Base-by-base conservation (phyloP, 2,888 invertebrate species). In the Oeneis ivallda region DNA sequence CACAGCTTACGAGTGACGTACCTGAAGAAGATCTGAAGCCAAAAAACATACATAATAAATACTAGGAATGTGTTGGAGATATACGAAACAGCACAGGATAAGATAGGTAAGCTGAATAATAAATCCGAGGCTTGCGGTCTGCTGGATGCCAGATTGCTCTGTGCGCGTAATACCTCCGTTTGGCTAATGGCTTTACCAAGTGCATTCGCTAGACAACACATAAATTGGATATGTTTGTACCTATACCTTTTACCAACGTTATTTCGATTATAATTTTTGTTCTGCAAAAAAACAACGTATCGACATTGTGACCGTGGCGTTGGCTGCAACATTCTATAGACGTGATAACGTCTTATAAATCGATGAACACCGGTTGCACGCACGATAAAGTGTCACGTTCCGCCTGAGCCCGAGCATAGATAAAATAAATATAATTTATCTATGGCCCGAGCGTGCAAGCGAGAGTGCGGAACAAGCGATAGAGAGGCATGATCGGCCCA, bases 51-150 rank as follows among this genome's bases (percentile, higher is more conserved):
- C 41, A 41, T 41, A 56, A 41, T 41, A 56, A 56, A 56, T 41
- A 56, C 9, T 47, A 47, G 47, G 47, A 47, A 15, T 47, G 19
- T 39, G 13, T 49, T 10, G 17, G 37, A 49, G 17, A 58, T 37
- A 26, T 11, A 60, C 52, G 41, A 32, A 52, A 61, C 52, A 41
- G 13, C 52, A 41, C 19, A 52, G 52, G 61, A 61, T 61, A 52
- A 52, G 61, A 61, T 61, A 61, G 61, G 50, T 52, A 61, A 61
- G 61, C 61, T 61, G 61, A 61, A 61, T 61, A 61, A 61, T 61
- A 61, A 61, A 52, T 61, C 52, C 17, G 39, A 52, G 61, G 61
- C 61, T 61, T 61, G 61, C 61, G 61, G 61, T 61, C 41, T 61
- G 61, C 50, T 61, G 52, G 61, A 26, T 61, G 61, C 61, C 61